These are phyloP conservation scores for Rhadinocentrus ornatus DNA, from an alignment of 2,797 vertebrate species.

Conservation along the genomic window DNA sequence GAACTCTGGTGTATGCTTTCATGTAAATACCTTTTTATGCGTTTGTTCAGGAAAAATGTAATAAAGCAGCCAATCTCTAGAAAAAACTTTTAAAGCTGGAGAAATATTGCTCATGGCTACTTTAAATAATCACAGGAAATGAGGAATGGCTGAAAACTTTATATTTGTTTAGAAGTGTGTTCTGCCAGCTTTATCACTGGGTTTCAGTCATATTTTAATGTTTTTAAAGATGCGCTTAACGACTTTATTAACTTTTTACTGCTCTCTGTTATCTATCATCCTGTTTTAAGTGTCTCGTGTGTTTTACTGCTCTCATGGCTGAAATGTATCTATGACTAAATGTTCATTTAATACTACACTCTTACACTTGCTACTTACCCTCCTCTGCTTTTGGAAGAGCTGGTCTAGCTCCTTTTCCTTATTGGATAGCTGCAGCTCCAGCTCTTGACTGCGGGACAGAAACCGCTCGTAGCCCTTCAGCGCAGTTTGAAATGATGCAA, in stretches of 20 bases:
- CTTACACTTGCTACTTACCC: constrained; percentile 73
- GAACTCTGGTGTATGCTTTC: background rate
- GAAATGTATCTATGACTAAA: too few species aligned
- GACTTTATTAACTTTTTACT: constrained; percentile 12
- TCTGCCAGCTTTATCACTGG: background rate
- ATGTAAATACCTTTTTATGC: too few species aligned
- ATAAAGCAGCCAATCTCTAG: too few species aligned
- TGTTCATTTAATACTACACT: too few species aligned
- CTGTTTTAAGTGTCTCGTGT: constrained; percentile 2
- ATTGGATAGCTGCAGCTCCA: constrained; percentile 85
- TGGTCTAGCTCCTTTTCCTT: constrained; percentile 92
- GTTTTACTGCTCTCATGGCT: constrained; percentile 5
- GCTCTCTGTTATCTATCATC: constrained; percentile 8
- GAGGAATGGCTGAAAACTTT: too few species aligned
- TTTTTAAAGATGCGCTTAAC: background rate
- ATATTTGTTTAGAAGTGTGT: background rate
- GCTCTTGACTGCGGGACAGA: constrained; percentile 85
- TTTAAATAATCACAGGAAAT: too few species aligned
- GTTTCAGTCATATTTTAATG: background rate
- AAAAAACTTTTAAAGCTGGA: too few species aligned
- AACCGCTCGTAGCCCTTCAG: constrained; percentile 89
- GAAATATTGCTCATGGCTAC: too few species aligned
- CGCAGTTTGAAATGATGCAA: constrained; percentile 6
- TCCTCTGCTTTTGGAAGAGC: constrained; percentile 87
- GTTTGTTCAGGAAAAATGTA: too few species aligned